These are phyloP conservation scores for Tiliqua scincoides DNA, from an alignment of 2,113 vertebrate genomes.

Conservation along the genomic window DNA sequence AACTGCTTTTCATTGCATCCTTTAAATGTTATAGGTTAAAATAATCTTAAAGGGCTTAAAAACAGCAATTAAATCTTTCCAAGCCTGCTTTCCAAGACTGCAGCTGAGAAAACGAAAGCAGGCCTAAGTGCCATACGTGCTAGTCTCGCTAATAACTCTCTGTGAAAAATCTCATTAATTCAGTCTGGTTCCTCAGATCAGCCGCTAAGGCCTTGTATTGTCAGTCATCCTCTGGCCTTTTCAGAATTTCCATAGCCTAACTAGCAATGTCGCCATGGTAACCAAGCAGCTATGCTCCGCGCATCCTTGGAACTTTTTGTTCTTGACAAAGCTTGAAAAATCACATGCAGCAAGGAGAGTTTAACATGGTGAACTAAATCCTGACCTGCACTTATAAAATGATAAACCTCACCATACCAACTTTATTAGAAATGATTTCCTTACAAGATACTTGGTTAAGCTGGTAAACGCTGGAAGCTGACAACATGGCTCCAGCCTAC, in stretches of 20 bases:
- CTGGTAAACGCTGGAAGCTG: conserved; percentile 71
- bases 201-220: conserved; percentile 97
- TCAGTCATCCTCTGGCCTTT: conserved; percentile 95
- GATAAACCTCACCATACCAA: conserved; percentile 83
- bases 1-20: conserved; percentile 70
- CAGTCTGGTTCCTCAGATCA: conserved; percentile 92
- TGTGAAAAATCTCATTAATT: conserved; percentile 99
- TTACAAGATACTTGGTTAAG: conserved; percentile 83
- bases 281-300: conserved; percentile 92
- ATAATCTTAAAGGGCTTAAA: conserved; percentile 77
- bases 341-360: conserved; percentile 92
- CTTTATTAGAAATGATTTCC: conserved; percentile 85
- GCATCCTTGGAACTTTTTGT: conserved; percentile 91
- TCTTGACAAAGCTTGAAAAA: conserved; percentile 98
- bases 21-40: conserved; percentile 81
- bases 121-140: conserved; percentile 76
- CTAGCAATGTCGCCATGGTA: conserved; percentile 96
- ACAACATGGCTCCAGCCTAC: conserved; percentile 56
- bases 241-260: conserved; percentile 90
- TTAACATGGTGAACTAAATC: conserved; percentile 89
- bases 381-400: conserved; percentile 85
- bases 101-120: conserved; percentile 75
- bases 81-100: conserved; percentile 86
- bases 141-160: conserved; percentile 91
- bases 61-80: conserved; percentile 82